Conservation (phyloP, 2,797 vertebrate species). For the Gambelia wislizenii region DNA sequence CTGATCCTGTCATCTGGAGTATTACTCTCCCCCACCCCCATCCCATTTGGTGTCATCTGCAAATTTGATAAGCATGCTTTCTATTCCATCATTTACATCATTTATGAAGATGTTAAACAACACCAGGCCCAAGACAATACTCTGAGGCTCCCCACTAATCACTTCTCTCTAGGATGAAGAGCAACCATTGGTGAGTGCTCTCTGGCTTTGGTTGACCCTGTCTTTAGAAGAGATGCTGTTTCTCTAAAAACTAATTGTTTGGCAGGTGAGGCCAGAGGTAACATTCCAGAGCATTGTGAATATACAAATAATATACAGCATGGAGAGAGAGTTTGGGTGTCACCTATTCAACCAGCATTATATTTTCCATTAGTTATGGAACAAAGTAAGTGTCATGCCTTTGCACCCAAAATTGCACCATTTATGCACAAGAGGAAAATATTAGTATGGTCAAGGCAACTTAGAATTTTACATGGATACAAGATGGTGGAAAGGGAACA, state of each 20-base stretch:
- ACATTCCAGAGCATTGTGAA: accelerated
- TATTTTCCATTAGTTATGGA: not conserved
- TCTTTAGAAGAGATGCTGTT: not conserved
- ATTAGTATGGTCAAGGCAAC: no score
- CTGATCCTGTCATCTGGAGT: no score
- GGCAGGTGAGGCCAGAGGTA: not conserved
- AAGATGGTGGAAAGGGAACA: not conserved
- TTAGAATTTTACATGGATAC: not conserved
- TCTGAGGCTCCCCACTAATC: no score
- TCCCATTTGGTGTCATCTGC: no score
- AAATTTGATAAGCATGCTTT: no score
- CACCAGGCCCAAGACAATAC: no score
- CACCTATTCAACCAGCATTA: constrained; percentile 7
- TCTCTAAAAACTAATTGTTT: constrained; percentile 7
- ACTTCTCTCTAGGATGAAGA: no score
- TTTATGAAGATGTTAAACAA: no score
- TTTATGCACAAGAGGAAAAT: not conserved
- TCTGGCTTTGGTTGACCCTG: no score
- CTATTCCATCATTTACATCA: no score
- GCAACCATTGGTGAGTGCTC: no score
- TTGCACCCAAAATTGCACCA: not conserved
- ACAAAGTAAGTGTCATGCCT: not conserved
- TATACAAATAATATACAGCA: not conserved
- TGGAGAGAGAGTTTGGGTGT: not conserved
- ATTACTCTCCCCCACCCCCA: no score